Conservation (phyloP, 1,140 invertebrate genomes). For the Cylas formicarius region DNA sequence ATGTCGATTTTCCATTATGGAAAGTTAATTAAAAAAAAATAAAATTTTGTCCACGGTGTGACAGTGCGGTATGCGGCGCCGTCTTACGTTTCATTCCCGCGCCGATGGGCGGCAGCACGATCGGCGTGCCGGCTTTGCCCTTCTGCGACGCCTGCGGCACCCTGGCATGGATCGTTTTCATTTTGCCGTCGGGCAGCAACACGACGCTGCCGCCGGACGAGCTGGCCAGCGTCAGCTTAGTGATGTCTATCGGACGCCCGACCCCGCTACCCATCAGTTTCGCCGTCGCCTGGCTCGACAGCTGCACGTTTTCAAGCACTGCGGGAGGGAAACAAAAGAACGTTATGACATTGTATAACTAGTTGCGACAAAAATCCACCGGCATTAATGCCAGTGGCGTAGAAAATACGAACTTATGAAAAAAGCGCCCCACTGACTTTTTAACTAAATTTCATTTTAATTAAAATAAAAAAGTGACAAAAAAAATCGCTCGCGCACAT, state of each 20-base stretch:
- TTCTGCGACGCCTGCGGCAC: constrained; percentile 16
- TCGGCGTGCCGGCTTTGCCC: constrained; percentile 11
- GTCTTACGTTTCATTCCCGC: no score
- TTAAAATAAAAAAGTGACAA: no score
- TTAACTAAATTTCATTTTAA: no score
- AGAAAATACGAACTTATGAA: no score
- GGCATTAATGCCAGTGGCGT: no score
- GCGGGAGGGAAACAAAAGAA: no score
- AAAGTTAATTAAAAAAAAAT: no score
- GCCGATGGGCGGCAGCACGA: constrained; percentile 13
- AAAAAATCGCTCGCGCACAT: no score
- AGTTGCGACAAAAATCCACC: no score
- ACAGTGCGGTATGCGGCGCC: constrained; percentile 4
- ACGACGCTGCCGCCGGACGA: constrained; percentile 27
- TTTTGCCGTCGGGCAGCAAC: constrained; percentile 35
- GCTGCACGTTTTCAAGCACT: constrained; percentile 37
- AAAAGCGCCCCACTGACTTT: no score
- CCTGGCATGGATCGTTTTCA: constrained; percentile 19
- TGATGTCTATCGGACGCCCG: constrained; percentile 31
- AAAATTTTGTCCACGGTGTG: background rate
- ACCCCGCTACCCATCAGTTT: constrained; percentile 28
- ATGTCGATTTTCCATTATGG: no score
- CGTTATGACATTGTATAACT: no score
- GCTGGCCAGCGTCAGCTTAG: constrained; percentile 29
- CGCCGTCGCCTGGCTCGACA: constrained; percentile 22